A percentile compares a stretch with the other conserved stretches of the same genome.
Conservation (phyloP, 2,797 vertebrate genomes). For the Sebastolobus altivelis region DNA sequence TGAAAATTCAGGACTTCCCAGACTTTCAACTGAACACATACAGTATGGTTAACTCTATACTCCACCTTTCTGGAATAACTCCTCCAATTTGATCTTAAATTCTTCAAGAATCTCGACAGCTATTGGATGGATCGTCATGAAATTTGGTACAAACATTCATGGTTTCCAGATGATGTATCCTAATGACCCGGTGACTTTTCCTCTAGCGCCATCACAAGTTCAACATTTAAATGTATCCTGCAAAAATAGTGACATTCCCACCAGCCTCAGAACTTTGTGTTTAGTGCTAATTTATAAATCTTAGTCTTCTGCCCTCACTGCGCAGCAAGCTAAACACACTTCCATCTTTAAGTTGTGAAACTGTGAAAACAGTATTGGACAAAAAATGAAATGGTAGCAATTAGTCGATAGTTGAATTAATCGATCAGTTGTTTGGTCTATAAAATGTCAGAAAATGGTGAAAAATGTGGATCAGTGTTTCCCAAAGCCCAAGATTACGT, state of each 20-base stretch:
- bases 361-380: not conserved
- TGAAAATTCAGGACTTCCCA: constrained; percentile 6
- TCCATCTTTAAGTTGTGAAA: not conserved
- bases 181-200: not conserved
- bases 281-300: not conserved
- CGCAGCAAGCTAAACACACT: not conserved
- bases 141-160: constrained; percentile 1
- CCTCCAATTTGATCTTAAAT: not conserved
- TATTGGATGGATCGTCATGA: not conserved
- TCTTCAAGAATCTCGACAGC: not conserved
- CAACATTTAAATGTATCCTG: not conserved
- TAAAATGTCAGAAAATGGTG: too few species aligned
- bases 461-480: too few species aligned
- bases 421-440: too few species aligned
- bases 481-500: too few species aligned
- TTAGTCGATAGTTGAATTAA: too few species aligned
- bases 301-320: not conserved
- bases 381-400: too few species aligned
- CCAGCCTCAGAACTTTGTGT: not conserved
- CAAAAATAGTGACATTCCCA: not conserved
- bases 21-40: not conserved
- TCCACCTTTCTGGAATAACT: not conserved
- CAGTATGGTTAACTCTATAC: not conserved
- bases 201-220: not conserved
- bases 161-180: not conserved